Conservation (phyloP, 1,140 invertebrate genomes). For the Drosophila lini region DNA sequence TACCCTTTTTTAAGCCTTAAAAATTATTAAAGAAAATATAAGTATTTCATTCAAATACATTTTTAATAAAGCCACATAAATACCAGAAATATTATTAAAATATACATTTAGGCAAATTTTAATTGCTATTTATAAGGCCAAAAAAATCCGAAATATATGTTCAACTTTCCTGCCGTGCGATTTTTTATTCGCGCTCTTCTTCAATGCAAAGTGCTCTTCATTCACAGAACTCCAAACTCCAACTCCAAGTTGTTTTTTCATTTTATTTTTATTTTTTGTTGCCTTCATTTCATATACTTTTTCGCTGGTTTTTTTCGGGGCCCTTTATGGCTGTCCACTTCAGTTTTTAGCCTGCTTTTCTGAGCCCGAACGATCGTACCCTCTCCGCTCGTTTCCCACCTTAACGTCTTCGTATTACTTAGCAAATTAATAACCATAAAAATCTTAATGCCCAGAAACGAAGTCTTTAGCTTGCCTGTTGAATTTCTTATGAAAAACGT, state of each 20-base stretch:
- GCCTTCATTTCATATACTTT: constrained; percentile 9
- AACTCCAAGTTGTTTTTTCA: constrained; percentile 1
- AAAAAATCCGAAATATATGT: constrained; percentile 34
- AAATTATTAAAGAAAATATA: too few relatives aligned
- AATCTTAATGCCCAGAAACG: constrained; percentile 80
- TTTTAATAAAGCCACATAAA: too few relatives aligned
- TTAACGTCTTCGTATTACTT: constrained; percentile 75
- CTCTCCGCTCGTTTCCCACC: constrained; percentile 25
- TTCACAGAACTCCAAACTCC: constrained; percentile 68
- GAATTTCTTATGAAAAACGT: constrained; percentile 80
- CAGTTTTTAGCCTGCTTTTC: constrained; percentile 22
- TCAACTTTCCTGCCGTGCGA: constrained; percentile 13
- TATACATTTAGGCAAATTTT: neutral
- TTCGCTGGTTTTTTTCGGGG: constrained; percentile 15
- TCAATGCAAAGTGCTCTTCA: constrained; percentile 80
- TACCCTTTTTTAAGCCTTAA: too few relatives aligned
- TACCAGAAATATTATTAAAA: neutral
- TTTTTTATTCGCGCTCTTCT: constrained; percentile 36
- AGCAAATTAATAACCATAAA: constrained; percentile 83
- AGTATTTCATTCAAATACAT: too few relatives aligned
- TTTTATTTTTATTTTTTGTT: constrained; percentile 8
- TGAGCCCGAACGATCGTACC: constrained; percentile 28
- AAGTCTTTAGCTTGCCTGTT: constrained; percentile 79
- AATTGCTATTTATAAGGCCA: constrained; percentile 39
- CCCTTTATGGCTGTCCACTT: constrained; percentile 37